Conservation (phyloP, 2,797 vertebrate genomes). For the Orestias chungarensis region DNA sequence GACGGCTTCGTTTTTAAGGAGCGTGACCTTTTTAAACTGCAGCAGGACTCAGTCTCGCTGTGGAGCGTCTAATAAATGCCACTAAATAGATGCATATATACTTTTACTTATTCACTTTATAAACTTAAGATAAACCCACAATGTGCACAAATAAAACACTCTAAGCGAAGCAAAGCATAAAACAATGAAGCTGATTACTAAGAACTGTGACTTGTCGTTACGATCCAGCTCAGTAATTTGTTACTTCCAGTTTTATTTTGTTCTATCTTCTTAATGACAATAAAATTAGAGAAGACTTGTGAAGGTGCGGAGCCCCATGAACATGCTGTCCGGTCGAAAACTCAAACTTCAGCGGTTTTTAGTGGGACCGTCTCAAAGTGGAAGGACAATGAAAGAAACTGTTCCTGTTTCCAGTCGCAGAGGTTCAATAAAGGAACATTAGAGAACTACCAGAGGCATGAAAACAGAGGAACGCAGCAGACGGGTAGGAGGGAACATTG, state of each 20-base stretch:
- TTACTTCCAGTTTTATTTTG: neutral
- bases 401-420: no score
- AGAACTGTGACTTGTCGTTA: neutral
- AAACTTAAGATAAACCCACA: neutral
- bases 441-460: no score
- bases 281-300: neutral
- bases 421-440: no score
- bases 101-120: no score
- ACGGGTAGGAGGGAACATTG: no score
- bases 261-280: neutral
- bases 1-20: neutral
- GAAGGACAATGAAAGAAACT: no score
- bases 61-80: neutral
- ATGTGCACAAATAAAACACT: neutral
- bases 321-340: neutral
- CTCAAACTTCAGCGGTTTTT: neutral
- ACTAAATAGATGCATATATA: neutral
- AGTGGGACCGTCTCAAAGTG: no score
- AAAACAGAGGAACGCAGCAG: no score
- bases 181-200: neutral
- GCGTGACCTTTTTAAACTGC: neutral
- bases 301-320: neutral
- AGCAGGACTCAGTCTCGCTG: neutral
- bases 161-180: neutral
- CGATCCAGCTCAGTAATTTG: neutral